phyloP scores from a whole-genome alignment of 2,797 vertebrate species.

The Euphonia xanthogaster region DNA sequence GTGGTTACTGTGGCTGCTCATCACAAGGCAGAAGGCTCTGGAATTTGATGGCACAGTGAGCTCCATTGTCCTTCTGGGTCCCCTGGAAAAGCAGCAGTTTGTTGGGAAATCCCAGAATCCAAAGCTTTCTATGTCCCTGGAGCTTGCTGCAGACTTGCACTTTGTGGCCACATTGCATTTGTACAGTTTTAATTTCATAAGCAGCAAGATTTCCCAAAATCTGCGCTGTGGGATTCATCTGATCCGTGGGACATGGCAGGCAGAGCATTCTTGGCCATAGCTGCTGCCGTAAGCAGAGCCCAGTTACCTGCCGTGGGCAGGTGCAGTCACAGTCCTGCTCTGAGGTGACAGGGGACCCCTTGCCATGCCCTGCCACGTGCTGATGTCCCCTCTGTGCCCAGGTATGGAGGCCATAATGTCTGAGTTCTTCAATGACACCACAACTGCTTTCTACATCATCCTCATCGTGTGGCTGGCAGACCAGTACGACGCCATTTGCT shows the following conservation, averaged over 20 bases:
- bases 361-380: rapidly evolving
- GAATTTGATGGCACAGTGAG: neutral
- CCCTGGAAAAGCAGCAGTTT: neutral
- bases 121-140: neutral
- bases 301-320: neutral
- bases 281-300: neutral
- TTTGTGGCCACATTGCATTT: neutral
- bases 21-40: slow-evolving; percentile 1
- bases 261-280: rapidly evolving
- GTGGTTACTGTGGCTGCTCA: neutral
- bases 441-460: slow-evolving; percentile 97
- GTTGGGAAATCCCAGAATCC: neutral
- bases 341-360: no score
- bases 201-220: neutral
- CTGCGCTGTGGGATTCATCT: rapidly evolving
- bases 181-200: neutral
- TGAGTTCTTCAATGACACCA: slow-evolving; percentile 98
- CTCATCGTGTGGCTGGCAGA: slow-evolving; percentile 97
- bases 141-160: neutral
- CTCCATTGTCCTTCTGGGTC: neutral
- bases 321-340: neutral
- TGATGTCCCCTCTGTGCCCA: slow-evolving; percentile 32
- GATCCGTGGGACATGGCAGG: rapidly evolving
- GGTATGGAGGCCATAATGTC: slow-evolving; percentile 99
- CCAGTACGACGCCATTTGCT: slow-evolving; percentile 96